These are phyloP conservation scores for Odontothrips loti DNA, from an alignment of 2,888 invertebrate species.

Conservation along the genomic window DNA sequence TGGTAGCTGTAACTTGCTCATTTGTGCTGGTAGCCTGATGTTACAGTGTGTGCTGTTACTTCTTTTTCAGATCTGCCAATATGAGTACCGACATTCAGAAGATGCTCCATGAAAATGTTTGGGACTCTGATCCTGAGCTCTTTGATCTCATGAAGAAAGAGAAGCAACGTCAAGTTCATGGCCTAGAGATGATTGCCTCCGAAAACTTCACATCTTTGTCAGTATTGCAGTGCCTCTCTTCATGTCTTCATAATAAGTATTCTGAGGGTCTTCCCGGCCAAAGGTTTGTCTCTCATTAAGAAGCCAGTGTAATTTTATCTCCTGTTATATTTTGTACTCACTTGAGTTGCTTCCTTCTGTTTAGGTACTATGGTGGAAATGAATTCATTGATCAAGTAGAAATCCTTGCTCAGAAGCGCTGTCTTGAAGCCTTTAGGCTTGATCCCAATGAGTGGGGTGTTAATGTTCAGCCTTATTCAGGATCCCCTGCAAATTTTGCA, in stretches of 20 bases:
- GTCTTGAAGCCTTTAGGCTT: constrained; percentile 76
- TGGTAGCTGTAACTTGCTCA: not conserved
- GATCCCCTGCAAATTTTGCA: constrained; percentile 94
- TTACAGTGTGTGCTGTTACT: not conserved
- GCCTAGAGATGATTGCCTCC: constrained; percentile 95
- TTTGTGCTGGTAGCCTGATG: not conserved
- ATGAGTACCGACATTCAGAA: not conserved
- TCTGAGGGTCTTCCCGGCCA: constrained; percentile 90
- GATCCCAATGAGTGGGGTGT: constrained; percentile 89
- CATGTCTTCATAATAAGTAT: constrained; percentile 92
- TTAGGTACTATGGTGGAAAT: constrained; percentile 95
- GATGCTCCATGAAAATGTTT: constrained; percentile 39
- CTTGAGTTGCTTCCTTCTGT: not conserved
- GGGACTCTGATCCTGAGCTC: constrained; percentile 83
- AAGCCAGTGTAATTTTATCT: constrained; percentile 27
- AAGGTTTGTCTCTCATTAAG: constrained; percentile 56
- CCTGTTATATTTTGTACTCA: constrained; percentile 29
- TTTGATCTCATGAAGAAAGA: constrained; percentile 77
- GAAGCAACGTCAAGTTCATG: constrained; percentile 74
- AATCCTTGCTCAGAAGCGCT: constrained; percentile 78
- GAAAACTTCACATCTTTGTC: constrained; percentile 92
- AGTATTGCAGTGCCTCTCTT: constrained; percentile 84
- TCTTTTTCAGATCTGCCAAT: not conserved
- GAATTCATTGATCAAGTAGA: constrained; percentile 94
- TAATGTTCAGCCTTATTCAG: constrained; percentile 96